These are phyloP conservation scores for Clarias fuscus DNA, from an alignment of 2,797 vertebrate species.

Conservation along the genomic window DNA sequence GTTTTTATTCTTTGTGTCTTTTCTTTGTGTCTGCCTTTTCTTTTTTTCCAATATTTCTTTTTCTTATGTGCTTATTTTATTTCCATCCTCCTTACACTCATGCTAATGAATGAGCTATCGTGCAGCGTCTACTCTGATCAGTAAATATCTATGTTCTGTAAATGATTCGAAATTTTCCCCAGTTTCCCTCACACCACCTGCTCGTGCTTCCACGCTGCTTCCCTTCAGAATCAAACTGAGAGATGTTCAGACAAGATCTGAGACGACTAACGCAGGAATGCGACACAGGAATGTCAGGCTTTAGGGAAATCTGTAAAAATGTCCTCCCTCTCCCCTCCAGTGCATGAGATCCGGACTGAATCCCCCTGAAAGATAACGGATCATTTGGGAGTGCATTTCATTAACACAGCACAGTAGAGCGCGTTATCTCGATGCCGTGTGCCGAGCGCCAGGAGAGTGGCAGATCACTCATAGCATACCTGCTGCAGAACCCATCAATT, in stretches of 20 bases:
- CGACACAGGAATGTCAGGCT: not conserved
- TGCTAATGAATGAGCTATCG: slow-evolving; percentile 7
- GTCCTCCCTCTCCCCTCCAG: slow-evolving; percentile 7
- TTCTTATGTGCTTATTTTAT: not conserved
- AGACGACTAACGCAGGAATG: not conserved
- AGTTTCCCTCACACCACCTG: not conserved
- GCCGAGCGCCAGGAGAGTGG: slow-evolving; percentile 32
- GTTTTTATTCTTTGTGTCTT: not conserved
- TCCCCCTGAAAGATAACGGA: slow-evolving; percentile 60
- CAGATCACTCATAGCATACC: slow-evolving; percentile 51
- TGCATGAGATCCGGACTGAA: slow-evolving; percentile 28
- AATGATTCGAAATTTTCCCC: no score
- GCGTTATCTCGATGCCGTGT: slow-evolving; percentile 60
- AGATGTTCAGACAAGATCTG: not conserved
- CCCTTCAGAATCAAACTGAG: not conserved
- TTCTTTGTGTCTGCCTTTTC: not conserved
- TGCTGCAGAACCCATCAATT: slow-evolving; percentile 49
- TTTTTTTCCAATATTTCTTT: not conserved
- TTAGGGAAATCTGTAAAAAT: not conserved
- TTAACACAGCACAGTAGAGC: slow-evolving; percentile 70
- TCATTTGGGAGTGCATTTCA: slow-evolving; percentile 65
- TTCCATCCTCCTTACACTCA: not conserved
- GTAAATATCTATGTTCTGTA: not conserved
- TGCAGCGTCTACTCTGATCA: not conserved
- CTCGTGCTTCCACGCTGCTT: not conserved